Base-by-base conservation (phyloP, 2,888 invertebrate genomes). In the Lapara coniferarum region DNA sequence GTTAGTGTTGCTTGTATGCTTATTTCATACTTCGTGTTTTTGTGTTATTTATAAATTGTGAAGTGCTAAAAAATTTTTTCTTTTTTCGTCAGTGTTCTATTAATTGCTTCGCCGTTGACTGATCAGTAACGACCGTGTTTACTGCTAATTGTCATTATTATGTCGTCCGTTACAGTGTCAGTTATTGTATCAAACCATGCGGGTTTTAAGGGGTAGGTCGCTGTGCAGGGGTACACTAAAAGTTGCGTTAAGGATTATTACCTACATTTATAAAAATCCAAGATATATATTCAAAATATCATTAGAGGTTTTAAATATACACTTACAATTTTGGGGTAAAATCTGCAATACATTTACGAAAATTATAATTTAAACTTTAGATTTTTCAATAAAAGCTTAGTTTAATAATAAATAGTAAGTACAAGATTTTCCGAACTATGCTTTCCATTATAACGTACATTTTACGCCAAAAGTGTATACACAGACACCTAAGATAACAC, bases 141-240 rank as follows among this genome's bases (percentile, higher is more conserved):
- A 8, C 37, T 37, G 37, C 37, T 37, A 37, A 44, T 59, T n/a
- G 16, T n/a, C 10, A 16, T 16, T 44, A 16, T 16, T 16, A 46
- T 59, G 59, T 44, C n/a, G 10, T 44, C 46, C 2, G 10, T 49
- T 46, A 46, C 4, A 49, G 63, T 63, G 49, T 63, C 6, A 13
- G 57, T 13, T 13, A 51, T 51, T 25, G 25, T 25, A 19, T 63
- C 46, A 63, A 70, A 73, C 74, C 74, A 75, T 75, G 75, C 75
- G 56, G 72, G 73, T 70, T 68, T 70, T 25, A 37, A 37, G 14
- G 59, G 59, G 37, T 59, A 55, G 37, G 5, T 49, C 19, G 13
- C 49, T 19, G 63, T 63, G 63, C 63, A 12, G 49, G 63, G 63
- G 19, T 59, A n/a, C 7, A 25, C 46, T 63, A 63, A 13, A 46